Conservation (phyloP, 2,888 invertebrate species). For the Pemphredon lugubris region DNA sequence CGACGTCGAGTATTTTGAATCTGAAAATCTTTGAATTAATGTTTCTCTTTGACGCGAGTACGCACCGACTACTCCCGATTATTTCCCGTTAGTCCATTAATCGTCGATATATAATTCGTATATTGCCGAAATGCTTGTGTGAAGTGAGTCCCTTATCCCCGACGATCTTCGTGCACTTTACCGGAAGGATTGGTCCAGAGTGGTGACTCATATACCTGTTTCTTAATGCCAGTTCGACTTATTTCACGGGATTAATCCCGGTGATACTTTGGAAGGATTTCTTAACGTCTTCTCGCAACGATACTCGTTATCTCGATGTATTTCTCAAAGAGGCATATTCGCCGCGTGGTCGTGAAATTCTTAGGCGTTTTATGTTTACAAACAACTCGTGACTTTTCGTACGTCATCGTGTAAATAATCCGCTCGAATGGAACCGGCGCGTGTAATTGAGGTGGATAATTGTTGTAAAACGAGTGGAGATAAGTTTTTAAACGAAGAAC, state of each 20-base stretch:
- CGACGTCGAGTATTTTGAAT: background rate
- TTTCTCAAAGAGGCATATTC: slow-evolving; percentile 2
- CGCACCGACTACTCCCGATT: slow-evolving; percentile 2
- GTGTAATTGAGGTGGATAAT: too few species aligned
- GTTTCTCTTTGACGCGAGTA: slow-evolving; percentile 8
- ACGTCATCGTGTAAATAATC: background rate
- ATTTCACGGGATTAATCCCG: slow-evolving; percentile 29
- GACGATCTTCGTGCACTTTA: slow-evolving; percentile 26
- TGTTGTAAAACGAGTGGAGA: too few species aligned
- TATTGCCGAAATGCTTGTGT: slow-evolving; percentile 14
- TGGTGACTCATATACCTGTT: slow-evolving; percentile 45
- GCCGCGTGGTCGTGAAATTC: background rate
- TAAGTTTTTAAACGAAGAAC: too few species aligned
- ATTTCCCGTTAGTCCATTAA: slow-evolving; percentile 18
- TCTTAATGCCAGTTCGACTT: slow-evolving; percentile 33
- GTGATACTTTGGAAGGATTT: slow-evolving; percentile 15
- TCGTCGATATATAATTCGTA: background rate
- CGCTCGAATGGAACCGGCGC: too few species aligned
- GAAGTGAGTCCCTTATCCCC: slow-evolving; percentile 33
- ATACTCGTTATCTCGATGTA: slow-evolving; percentile 29
- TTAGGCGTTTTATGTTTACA: background rate
- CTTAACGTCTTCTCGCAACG: slow-evolving; percentile 13
- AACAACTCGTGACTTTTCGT: background rate
- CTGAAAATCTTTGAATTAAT: background rate
- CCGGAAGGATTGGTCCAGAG: slow-evolving; percentile 26